Conservation (phyloP, 2,797 vertebrate genomes). For the Cossypha heuglini region DNA sequence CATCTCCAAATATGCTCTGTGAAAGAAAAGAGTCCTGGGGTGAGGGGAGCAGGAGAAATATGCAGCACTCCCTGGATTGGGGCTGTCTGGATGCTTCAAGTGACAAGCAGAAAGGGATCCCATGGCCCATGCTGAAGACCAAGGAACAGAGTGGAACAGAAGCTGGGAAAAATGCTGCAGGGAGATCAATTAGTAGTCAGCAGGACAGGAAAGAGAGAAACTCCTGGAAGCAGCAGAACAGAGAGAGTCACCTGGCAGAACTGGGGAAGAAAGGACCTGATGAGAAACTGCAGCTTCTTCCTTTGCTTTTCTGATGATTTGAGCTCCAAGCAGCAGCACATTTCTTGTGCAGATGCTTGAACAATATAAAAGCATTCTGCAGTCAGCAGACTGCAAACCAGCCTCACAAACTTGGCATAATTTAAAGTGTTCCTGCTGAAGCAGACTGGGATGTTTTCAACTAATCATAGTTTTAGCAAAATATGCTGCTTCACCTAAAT, state of each 20-base stretch:
- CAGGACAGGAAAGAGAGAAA: not conserved
- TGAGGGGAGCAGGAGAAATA: not conserved
- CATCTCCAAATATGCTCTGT: not conserved
- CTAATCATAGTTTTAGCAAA: not conserved
- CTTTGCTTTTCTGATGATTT: conserved; percentile 10
- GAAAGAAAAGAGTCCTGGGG: not conserved
- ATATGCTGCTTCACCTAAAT: conserved; percentile 14
- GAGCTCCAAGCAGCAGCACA: not conserved
- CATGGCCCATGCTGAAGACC: accelerated
- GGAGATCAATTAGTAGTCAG: not conserved
- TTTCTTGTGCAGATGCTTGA: conserved; percentile 5
- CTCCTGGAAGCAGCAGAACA: conserved; percentile 2
- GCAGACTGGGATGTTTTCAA: not conserved
- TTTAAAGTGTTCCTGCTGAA: conserved; percentile 12
- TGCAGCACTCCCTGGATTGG: accelerated
- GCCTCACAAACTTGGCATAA: not conserved
- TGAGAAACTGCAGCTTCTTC: conserved; percentile 21
- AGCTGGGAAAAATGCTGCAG: not conserved
- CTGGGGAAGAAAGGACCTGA: conserved; percentile 20
- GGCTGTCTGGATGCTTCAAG: not conserved
- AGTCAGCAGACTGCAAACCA: conserved; percentile 36
- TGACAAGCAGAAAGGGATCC: not conserved
- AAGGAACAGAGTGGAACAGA: not conserved
- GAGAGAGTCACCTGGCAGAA: conserved; percentile 11
- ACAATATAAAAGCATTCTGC: not conserved